Evolutionary conservation across 92 coral and sea anemone genomes (phyloP).

Genomic region (Phenganax marumi): DNA sequence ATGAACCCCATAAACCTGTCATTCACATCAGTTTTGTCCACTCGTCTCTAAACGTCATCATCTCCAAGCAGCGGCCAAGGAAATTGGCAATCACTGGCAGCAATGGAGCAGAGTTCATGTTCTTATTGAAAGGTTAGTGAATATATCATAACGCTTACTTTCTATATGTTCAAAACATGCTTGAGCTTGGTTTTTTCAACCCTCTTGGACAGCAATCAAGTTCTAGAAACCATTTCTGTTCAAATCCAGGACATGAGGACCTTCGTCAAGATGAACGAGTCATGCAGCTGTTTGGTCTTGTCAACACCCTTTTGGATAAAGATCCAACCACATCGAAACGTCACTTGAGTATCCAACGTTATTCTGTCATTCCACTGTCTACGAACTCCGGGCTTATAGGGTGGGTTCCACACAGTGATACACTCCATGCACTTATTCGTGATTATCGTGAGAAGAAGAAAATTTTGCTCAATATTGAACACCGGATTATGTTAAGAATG

Average conservation of each 20-base stretch:
- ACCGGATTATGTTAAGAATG: conserved; percentile 97
- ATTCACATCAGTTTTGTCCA: conserved; percentile 92
- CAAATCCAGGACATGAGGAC: conserved; percentile 66
- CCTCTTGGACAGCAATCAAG: too few relatives aligned
- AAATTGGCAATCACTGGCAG: conserved; percentile 93
- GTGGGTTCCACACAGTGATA: conserved; percentile 98
- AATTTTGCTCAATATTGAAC: conserved; percentile 90
- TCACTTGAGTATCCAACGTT: conserved; percentile 88
- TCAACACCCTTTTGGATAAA: conserved; percentile 81
- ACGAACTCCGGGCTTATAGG: conserved; percentile 99
- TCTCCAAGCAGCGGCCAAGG: conserved; percentile 94
- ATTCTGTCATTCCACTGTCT: conserved; percentile 94
- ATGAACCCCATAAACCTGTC: conserved; percentile 92
- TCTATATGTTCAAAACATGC: too few relatives aligned
- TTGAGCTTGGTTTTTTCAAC: too few relatives aligned
- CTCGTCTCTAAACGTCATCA: conserved; percentile 91
- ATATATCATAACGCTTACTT: neutral
- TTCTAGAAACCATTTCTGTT: too few relatives aligned
- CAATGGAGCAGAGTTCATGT: conserved; percentile 96
- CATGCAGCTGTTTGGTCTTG: conserved; percentile 97
- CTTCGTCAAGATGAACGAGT: conserved; percentile 98
- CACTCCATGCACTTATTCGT: conserved; percentile 95
- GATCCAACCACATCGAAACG: conserved; percentile 94
- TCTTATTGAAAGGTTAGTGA: conserved; percentile 70
- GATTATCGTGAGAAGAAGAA: conserved; percentile 99